phyloP scores from a whole-genome alignment of 2,888 invertebrate species.

The Eudasyphora cyanicolor region DNA sequence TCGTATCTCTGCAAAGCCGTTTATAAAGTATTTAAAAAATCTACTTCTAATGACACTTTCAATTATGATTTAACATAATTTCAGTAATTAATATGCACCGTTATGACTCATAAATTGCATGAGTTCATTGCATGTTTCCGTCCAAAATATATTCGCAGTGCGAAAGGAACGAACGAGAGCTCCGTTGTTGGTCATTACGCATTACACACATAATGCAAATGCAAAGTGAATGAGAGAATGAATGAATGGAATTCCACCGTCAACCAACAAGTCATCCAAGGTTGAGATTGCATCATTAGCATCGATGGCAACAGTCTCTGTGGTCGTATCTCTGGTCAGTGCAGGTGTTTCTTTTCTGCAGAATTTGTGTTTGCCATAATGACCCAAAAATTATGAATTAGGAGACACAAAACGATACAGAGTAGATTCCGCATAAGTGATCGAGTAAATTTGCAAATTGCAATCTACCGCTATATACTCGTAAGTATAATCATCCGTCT shows the following conservation, averaged over 20 bases:
- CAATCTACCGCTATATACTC: not conserved
- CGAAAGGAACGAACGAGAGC: no score
- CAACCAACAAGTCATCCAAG: conserved; percentile 15
- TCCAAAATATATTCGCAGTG: not conserved
- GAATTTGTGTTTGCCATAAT: not conserved
- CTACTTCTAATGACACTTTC: not conserved
- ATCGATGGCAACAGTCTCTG: not conserved
- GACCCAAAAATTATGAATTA: conserved; percentile 31
- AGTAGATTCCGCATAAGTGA: not conserved
- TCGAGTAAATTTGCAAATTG: no score
- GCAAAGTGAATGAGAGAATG: not conserved
- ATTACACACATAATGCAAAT: conserved; percentile 5
- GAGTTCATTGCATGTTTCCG: not conserved
- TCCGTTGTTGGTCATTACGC: conserved; percentile 29
- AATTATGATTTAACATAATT: conserved; percentile 9
- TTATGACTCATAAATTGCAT: conserved; percentile 18
- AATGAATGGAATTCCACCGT: conserved; percentile 10
- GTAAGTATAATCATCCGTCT: not conserved
- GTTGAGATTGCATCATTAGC: conserved; percentile 40
- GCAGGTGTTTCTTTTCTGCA: conserved; percentile 30
- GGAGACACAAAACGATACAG: not conserved
- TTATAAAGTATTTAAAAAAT: not conserved
- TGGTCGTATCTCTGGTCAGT: no score
- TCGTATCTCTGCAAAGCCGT: not conserved
- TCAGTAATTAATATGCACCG: not conserved